Base-by-base conservation (phyloP, 37 sponge, comb jelly and placozoan genomes). In the Geodia barretti region DNA sequence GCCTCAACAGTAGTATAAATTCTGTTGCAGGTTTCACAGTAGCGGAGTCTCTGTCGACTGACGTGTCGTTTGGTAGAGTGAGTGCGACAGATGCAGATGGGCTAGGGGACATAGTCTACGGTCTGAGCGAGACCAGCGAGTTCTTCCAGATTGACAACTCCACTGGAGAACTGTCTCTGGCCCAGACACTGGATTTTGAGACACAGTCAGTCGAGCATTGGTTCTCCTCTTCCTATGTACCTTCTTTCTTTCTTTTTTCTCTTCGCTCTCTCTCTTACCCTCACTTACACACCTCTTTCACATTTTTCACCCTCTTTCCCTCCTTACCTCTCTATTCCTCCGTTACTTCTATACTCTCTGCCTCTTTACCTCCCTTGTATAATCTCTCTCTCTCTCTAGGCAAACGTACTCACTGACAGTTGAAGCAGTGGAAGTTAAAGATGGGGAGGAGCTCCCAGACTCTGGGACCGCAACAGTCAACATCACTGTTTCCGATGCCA, bases 401-500 rank as follows among this genome's bases (percentile, higher is more conserved):
- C 17, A 60, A 1, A 29, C 38, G 25, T 74, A 83, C 37, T 37
- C 60, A 5, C 20, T 68, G 0, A 38, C 59, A 5, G 17, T 72
- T 39, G 28, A 43, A 11, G 38, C 24, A 40, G n/a, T 82, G 14
- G 61, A 24, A 30, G 83, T 82, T 9, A 25, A 29, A 23, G 74
- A 66, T 25, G 26, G 29, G 28, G 76, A 75, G 35, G 54, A 8
- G 61, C 33, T 4, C 4, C 14, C 34, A 4, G 37, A 58, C 28
- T 1, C 31, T 21, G 72, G 69, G 17, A 80, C 42, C 3, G 84
- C 83, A 7, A 64, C 54, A 11, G 84, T 91, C 33, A 62, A 63
- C 26, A 31, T 91, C 23, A 54, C 23, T 25, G 65, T 91, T 24
- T 23, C 29, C 0, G 87, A 91, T 68, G 74, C 37, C 64, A 82